A percentile compares a stretch with the other conserved stretches of the same genome.
Conservation (phyloP, 1,140 invertebrate genomes). For the Dreissena polymorpha region DNA sequence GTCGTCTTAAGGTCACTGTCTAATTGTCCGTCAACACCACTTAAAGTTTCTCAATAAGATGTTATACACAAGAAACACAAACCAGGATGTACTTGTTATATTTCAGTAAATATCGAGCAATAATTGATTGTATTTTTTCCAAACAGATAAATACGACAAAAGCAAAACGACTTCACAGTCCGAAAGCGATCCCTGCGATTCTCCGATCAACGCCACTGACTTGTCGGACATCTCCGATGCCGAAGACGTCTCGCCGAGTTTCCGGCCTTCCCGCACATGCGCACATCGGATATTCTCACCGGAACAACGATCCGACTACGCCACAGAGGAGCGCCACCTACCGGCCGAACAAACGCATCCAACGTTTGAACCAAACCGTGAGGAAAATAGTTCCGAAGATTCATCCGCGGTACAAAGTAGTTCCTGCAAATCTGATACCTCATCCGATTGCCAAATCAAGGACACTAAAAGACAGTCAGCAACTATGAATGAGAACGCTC, state of each 20-base stretch:
- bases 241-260: conserved; percentile 17
- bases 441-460: too few species aligned
- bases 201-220: conserved; percentile 48
- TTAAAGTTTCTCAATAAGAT: too few species aligned
- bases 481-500: not conserved
- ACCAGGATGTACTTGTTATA: too few species aligned
- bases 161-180: conserved; percentile 2
- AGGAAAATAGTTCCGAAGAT: not conserved
- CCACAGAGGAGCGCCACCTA: not conserved
- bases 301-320: not conserved
- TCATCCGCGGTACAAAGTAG: conserved; percentile 1
- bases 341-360: too few species aligned
- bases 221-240: conserved; percentile 58
- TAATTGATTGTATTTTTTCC: too few species aligned
- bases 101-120: too few species aligned
- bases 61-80: too few species aligned
- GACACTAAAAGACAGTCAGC: too few species aligned
- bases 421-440: not conserved
- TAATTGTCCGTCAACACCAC: too few species aligned
- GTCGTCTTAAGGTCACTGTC: too few species aligned
- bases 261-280: not conserved
- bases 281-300: not conserved
- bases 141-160: not conserved
- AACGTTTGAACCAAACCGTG: too few species aligned
- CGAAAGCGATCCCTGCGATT: conserved; percentile 18